These are phyloP conservation scores for Brachyptera putata DNA, from an alignment of 2,888 invertebrate genomes.

Conservation along the genomic window DNA sequence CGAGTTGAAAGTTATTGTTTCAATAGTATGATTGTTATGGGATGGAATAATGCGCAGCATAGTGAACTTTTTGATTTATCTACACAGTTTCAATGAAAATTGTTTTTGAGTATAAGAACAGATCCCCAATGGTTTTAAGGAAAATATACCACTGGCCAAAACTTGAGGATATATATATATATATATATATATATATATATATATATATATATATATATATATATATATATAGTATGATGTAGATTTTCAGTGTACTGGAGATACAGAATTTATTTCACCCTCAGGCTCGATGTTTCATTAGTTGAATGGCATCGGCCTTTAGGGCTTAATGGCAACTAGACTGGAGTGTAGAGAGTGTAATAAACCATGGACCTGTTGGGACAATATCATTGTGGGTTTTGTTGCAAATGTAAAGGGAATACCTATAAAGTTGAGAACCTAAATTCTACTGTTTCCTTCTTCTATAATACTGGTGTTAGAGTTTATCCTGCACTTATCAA, in stretches of 20 bases:
- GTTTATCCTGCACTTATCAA: too few species aligned
- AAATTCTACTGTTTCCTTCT: too few species aligned
- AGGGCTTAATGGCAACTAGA: not conserved
- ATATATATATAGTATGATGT: too few species aligned
- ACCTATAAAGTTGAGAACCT: too few species aligned
- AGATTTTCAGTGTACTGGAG: not conserved
- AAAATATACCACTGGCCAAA: conserved; percentile 9
- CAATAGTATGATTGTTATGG: conserved; percentile 12
- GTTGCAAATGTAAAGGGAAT: too few species aligned
- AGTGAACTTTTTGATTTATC: conserved; percentile 19
- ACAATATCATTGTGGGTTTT: not conserved
- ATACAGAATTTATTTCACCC: conserved; percentile 8
- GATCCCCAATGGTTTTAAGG: not conserved
- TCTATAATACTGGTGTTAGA: too few species aligned
- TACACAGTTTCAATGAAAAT: not conserved
- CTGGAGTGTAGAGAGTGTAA: too few species aligned
- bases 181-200: not conserved
- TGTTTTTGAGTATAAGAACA: not conserved
- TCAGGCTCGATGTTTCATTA: conserved; percentile 13
- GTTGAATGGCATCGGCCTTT: conserved; percentile 13
- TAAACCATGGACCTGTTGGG: too few species aligned
- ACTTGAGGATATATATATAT: not conserved
- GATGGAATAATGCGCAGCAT: not conserved
- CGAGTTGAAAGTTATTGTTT: conserved; percentile 6
- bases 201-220: not conserved